phyloP scores from a whole-genome alignment of 1,140 invertebrate genomes.

The Pteromalus puparum region DNA sequence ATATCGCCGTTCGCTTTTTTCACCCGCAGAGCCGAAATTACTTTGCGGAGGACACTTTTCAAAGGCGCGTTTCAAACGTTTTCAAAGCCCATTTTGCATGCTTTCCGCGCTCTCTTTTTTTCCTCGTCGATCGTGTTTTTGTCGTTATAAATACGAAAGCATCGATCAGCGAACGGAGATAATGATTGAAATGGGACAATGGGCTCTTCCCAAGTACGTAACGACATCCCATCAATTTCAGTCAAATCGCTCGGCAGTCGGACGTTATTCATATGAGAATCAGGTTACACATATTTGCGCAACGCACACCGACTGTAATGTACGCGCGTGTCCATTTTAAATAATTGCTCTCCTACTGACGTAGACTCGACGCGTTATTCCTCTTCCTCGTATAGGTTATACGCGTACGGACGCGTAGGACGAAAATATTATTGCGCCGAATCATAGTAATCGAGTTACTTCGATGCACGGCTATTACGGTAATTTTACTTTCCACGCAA shows the following conservation, averaged over 20 bases:
- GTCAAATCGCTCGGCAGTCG: neutral
- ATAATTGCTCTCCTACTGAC: neutral
- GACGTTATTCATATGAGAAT: neutral
- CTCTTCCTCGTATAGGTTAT: too few relatives aligned
- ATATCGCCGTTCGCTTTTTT: too few relatives aligned
- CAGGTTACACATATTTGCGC: neutral
- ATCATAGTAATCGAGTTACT: too few relatives aligned
- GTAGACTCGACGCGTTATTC: too few relatives aligned
- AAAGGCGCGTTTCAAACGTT: too few relatives aligned
- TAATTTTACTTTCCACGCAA: neutral
- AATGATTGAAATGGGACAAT: conserved; percentile 1
- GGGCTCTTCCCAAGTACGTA: neutral
- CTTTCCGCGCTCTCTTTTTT: too few relatives aligned
- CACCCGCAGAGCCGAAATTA: neutral
- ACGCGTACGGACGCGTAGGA: too few relatives aligned
- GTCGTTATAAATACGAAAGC: neutral
- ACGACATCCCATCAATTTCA: neutral
- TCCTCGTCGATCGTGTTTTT: too few relatives aligned
- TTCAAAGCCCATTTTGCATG: too few relatives aligned
- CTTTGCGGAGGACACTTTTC: neutral
- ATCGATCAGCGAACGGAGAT: neutral
- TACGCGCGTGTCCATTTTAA: neutral
- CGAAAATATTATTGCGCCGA: too few relatives aligned
- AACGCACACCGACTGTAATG: too few relatives aligned
- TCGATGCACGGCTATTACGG: neutral